Evolutionary conservation across 2,888 invertebrate genomes (phyloP).

Genomic region (Apodemia duryi): DNA sequence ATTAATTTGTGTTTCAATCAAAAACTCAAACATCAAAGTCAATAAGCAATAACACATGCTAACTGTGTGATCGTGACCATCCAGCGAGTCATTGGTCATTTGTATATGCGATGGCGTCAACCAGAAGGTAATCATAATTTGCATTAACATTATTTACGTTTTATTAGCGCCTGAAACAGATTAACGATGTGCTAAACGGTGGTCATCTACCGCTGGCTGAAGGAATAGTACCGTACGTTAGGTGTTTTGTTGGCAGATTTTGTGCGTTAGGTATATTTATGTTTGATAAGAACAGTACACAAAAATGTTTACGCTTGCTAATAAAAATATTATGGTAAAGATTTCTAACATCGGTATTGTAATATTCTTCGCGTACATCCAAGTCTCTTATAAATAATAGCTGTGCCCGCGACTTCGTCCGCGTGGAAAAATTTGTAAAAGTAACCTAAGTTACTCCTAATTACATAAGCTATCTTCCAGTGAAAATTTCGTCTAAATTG

Average conservation of each 20-base stretch:
- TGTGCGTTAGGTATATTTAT: neutral
- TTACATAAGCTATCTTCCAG: too few species aligned
- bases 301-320: too few species aligned
- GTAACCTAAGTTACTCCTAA: too few species aligned
- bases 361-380: too few species aligned
- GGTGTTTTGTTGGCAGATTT: neutral
- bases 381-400: too few species aligned
- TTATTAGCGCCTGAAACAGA: slow-evolving; percentile 27
- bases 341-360: too few species aligned
- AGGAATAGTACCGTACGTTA: neutral
- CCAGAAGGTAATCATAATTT: slow-evolving; percentile 25
- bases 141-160: slow-evolving; percentile 27
- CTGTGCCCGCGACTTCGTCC: too few species aligned
- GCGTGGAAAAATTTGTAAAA: too few species aligned
- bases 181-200: slow-evolving; percentile 18
- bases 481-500: too few species aligned
- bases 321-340: too few species aligned
- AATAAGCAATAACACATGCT: slow-evolving; percentile 18
- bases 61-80: slow-evolving; percentile 27
- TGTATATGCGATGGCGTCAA: slow-evolving; percentile 22
- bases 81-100: slow-evolving; percentile 12
- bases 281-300: too few species aligned
- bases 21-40: slow-evolving; percentile 15
- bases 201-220: neutral
- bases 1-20: neutral